phyloP scores from a whole-genome alignment of 2,888 invertebrate genomes.

The Drosophila atripex region DNA sequence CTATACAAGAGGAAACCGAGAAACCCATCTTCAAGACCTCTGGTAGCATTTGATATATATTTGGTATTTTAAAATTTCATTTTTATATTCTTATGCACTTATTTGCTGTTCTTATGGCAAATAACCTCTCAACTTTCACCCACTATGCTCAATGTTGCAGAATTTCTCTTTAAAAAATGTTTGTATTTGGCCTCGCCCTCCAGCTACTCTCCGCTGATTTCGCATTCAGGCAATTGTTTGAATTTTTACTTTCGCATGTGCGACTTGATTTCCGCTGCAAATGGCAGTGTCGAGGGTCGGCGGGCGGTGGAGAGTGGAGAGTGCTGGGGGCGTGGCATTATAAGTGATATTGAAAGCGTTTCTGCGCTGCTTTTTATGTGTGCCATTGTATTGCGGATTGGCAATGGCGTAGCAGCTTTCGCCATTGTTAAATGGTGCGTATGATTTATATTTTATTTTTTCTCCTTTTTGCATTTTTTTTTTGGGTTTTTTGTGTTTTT shows the following conservation, averaged over 20 bases:
- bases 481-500: slow-evolving; percentile 40
- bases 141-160: too few relatives aligned
- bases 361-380: slow-evolving; percentile 61
- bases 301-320: not conserved
- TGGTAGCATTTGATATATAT: too few relatives aligned
- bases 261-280: slow-evolving; percentile 78
- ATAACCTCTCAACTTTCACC: too few relatives aligned
- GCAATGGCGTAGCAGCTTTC: slow-evolving; percentile 57
- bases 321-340: slow-evolving; percentile 49
- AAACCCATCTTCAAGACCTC: too few relatives aligned
- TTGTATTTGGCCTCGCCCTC: slow-evolving; percentile 19
- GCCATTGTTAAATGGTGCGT: slow-evolving; percentile 79
- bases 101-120: too few relatives aligned
- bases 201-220: slow-evolving; percentile 13
- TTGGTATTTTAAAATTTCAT: too few relatives aligned
- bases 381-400: slow-evolving; percentile 65
- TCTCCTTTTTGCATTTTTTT: slow-evolving; percentile 51
- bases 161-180: slow-evolving; percentile 50
- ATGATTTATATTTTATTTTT: slow-evolving; percentile 76
- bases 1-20: too few relatives aligned
- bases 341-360: slow-evolving; percentile 77
- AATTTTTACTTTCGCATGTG: slow-evolving; percentile 78
- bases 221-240: slow-evolving; percentile 58
- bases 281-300: slow-evolving; percentile 47
- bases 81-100: too few relatives aligned